Base-by-base conservation (phyloP, 1,140 invertebrate genomes). In the Chelonus insularis region DNA sequence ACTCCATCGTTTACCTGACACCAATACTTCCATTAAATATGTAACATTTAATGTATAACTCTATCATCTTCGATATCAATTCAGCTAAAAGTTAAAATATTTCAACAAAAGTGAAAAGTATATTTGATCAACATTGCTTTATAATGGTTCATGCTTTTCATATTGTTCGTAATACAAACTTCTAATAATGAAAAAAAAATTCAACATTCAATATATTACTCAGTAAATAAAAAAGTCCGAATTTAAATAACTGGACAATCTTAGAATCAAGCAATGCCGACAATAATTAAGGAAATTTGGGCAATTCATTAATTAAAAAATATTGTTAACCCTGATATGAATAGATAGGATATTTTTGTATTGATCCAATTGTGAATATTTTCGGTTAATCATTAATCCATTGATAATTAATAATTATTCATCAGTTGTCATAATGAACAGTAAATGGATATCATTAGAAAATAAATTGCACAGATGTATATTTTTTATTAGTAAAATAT, bases 311-410 rank as follows among this genome's bases (percentile, higher is more conserved):
- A 62, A 68, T 63, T 20, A 63, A 34, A 63, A 59, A 55, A 62
- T 45, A 60, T 61, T 47, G 64, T 66, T 62, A 51, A 63, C 34
- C 34, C 41, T 62, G 65, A 62, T 68, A 69, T 64, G 69, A 47
- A 59, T 76, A 79, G 72, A 77, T 66, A 55, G 67, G 72, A 73
- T 81, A 81, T 81, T 81, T 81, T 81, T 81, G 61, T 81, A 81
- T 73, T 62, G 52, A 75, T 75, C 72, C 58, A 62, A 63, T 67
- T 43, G 14, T 56, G 45, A 65, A 62, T 18, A 41, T 43, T 58
- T 62, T 64, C 56, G 59, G 57, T 67, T 63, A 36, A n/a, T n/a
- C n/a, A n/a, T n/a, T n/a, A n/a, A n/a, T n/a, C n/a, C n/a, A n/a
- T n/a, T n/a, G n/a, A n/a, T n/a, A n/a, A n/a, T n/a, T n/a, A 62